Base-by-base conservation (phyloP, 2,888 invertebrate genomes). In the Notodonta dromedarius region DNA sequence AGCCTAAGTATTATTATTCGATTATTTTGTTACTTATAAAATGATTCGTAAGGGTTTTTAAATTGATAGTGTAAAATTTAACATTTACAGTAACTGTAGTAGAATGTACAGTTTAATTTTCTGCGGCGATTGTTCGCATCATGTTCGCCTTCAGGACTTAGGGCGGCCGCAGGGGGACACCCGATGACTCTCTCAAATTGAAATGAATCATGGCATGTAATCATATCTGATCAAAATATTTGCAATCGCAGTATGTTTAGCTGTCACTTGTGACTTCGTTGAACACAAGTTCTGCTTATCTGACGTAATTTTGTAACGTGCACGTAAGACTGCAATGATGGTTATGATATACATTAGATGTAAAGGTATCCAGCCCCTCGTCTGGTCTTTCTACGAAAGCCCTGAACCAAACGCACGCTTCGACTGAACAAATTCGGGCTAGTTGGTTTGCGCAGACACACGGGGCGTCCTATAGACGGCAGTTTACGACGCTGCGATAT, bases 1-100 rank as follows among this genome's bases (percentile, higher is more conserved):
- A 90, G 83, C 82, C 83, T 88, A 87, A 90, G 88, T 90, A 90
- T 87, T 88, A 86, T 81, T 84, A 79, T 78, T 82, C 71, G 78
- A 79, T 79, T 81, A 73, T 73, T 77, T 72, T 69, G 64, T 77
- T 77, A 24, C 24, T 24, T 24, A 67, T 73, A 70, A 79, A 76
- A 75, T 78, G 74, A 77, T 76, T 74, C 77, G 70, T 77, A 78
- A 72, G 71, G 65, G 58, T 78, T 79, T 68, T 65, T 51, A 69
- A 71, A 71, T 66, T 73, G 55, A 75, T 76, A 77, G 73, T 74
- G 67, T 79, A 72, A 73, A 73, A 63, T 72, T 57, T 78, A 73
- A 76, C 73, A 71, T 74, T 54, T 74, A 24, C 24, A 2, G 24
- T 71, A 65, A 64, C 66, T 66, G 66, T 76, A 73, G 72, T 63